Evolutionary conservation across 2,888 invertebrate genomes (phyloP).

Genomic region (Julus scanicus): DNA sequence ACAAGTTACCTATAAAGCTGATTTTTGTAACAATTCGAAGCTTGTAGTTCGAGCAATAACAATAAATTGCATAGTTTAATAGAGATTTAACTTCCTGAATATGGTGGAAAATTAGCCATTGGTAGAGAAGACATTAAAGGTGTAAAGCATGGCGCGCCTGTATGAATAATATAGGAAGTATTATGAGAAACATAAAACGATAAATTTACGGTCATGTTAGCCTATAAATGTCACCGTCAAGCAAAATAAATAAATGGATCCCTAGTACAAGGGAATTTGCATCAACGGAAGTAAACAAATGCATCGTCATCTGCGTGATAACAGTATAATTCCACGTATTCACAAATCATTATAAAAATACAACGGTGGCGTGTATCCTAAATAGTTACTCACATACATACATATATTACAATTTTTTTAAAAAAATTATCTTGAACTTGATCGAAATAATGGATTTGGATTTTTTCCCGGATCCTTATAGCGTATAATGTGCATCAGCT

Average conservation of each 20-base stretch:
- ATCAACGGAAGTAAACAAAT: background rate
- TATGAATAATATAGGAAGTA: background rate
- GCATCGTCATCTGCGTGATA: too few relatives aligned
- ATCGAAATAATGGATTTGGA: too few relatives aligned
- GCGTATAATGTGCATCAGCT: too few relatives aligned
- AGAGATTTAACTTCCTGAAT: background rate
- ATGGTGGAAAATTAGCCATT: background rate
- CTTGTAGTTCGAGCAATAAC: background rate
- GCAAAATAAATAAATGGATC: background rate
- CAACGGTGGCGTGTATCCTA: too few relatives aligned
- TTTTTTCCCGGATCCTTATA: too few relatives aligned
- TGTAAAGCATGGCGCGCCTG: constrained; percentile 7
- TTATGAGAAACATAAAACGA: background rate
- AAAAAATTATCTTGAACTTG: too few relatives aligned
- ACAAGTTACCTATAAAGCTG: background rate
- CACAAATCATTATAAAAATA: background rate
- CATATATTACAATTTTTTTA: too few relatives aligned
- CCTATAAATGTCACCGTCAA: constrained; percentile 10
- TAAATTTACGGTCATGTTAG: background rate
- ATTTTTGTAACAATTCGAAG: background rate
- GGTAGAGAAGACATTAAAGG: background rate
- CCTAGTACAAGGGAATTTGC: background rate
- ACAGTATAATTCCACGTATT: background rate
- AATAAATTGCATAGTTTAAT: background rate
- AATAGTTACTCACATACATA: too few relatives aligned